Percentiles rank a stretch among this genome's conserved stretches.
phyloP scores from a whole-genome alignment of 2,888 invertebrate species.

The Falcaria lacertinaria region DNA sequence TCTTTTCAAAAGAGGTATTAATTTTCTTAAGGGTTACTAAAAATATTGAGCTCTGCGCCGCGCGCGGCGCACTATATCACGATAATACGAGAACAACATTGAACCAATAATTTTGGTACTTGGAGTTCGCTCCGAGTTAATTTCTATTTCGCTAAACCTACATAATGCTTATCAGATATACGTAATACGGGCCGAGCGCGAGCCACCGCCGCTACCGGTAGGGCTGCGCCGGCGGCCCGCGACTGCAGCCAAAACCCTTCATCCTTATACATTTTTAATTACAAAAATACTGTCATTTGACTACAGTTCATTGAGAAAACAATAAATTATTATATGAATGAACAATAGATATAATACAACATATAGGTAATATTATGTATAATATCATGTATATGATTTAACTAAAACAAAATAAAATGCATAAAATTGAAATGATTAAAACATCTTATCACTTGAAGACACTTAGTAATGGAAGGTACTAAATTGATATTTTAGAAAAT shows the following conservation, averaged over 20 bases:
- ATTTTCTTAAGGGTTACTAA: constrained; percentile 79
- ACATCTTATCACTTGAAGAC: constrained; percentile 70
- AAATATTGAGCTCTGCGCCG: constrained; percentile 79
- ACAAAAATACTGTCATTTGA: constrained; percentile 81
- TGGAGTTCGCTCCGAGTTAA: constrained; percentile 71
- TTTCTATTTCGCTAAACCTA: constrained; percentile 79
- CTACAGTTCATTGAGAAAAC: constrained; percentile 78
- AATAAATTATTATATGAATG: constrained; percentile 66
- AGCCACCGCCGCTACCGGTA: constrained; percentile 11
- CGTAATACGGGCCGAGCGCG: constrained; percentile 55
- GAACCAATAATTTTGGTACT: constrained; percentile 78
- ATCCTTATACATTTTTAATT: constrained; percentile 75
- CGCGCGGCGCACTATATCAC: constrained; percentile 75
- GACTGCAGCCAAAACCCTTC: constrained; percentile 65
- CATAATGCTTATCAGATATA: constrained; percentile 80
- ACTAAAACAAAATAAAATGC: constrained; percentile 78
- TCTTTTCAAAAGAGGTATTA: constrained; percentile 80
- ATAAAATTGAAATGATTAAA: constrained; percentile 76
- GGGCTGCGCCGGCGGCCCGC: constrained; percentile 16
- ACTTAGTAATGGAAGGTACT: constrained; percentile 73
- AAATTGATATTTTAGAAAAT: constrained; percentile 66
- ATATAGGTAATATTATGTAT: constrained; percentile 59
- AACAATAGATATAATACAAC: constrained; percentile 73
- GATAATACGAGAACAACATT: constrained; percentile 77
- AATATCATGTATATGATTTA: constrained; percentile 77